phyloP scores from a whole-genome alignment of 2,113 vertebrate genomes.

The Protobothrops flavoviridis region DNA sequence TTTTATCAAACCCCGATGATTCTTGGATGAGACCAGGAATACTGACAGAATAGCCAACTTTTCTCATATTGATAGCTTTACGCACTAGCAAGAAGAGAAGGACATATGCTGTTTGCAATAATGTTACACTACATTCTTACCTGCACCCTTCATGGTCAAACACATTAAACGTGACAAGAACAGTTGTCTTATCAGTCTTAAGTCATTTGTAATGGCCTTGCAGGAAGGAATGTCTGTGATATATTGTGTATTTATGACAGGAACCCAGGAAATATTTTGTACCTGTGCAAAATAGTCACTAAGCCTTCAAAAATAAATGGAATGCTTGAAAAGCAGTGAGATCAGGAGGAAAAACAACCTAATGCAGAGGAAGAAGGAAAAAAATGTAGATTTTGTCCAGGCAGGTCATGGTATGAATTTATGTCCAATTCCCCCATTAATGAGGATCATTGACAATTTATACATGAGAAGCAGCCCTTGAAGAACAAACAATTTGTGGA shows the following conservation, averaged over 20 bases:
- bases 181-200: conserved; percentile 30
- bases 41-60: background rate
- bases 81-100: background rate
- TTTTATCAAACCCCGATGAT: background rate
- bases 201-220: conserved; percentile 38
- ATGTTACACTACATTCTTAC: conserved; percentile 6
- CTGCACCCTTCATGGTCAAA: conserved; percentile 25
- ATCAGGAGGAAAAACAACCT: background rate
- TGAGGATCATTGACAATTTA: background rate
- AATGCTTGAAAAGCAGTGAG: conserved; percentile 4
- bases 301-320: conserved; percentile 16
- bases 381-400: background rate
- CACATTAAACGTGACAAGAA: conserved; percentile 25
- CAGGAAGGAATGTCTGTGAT: conserved; percentile 13
- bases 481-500: background rate
- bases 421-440: background rate
- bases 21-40: background rate
- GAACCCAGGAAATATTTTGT: background rate
- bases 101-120: conserved; percentile 19
- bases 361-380: background rate
- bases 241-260: background rate
- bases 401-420: background rate
- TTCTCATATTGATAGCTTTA: background rate
- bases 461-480: background rate
- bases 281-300: background rate